A percentile compares a stretch with the other conserved stretches of the same genome.
phyloP scores from a whole-genome alignment of 2,888 invertebrate genomes.

The Tetheella fluctuosa region DNA sequence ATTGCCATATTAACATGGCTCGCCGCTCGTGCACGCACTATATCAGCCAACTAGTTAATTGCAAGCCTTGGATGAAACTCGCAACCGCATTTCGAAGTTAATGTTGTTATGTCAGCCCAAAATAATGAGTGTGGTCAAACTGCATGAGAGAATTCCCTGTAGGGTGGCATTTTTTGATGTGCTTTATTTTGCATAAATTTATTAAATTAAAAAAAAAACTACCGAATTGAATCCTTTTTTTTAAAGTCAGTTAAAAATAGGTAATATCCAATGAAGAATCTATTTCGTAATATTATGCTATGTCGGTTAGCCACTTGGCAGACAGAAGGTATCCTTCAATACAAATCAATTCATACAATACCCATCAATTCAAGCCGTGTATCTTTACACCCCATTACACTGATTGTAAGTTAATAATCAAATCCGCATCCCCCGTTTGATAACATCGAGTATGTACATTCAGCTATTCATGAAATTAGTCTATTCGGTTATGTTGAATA shows the following conservation, averaged over 20 bases:
- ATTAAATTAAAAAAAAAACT: neutral
- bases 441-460: neutral
- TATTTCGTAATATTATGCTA: neutral
- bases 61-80: conserved; percentile 76
- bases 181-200: neutral
- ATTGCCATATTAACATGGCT: conserved; percentile 76
- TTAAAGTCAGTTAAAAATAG: too few relatives aligned
- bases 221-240: too few relatives aligned
- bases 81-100: conserved; percentile 76
- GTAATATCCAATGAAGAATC: too few relatives aligned
- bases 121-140: conserved; percentile 67
- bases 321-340: conserved; percentile 41
- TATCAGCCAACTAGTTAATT: conserved; percentile 78
- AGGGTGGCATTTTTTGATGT: conserved; percentile 1
- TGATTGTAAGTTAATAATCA: conserved; percentile 59
- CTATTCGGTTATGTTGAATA: neutral
- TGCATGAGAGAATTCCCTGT: conserved; percentile 41
- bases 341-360: conserved; percentile 42
- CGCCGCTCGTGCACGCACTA: conserved; percentile 62
- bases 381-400: conserved; percentile 53
- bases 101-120: conserved; percentile 70
- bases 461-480: conserved; percentile 2
- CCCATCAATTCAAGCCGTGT: conserved; percentile 39
- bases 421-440: conserved; percentile 28
- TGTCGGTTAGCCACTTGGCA: conserved; percentile 21